A percentile compares a stretch with the other conserved stretches of the same genome.
Conservation (phyloP, 1,140 invertebrate genomes). For the Dendroctonus valens region DNA sequence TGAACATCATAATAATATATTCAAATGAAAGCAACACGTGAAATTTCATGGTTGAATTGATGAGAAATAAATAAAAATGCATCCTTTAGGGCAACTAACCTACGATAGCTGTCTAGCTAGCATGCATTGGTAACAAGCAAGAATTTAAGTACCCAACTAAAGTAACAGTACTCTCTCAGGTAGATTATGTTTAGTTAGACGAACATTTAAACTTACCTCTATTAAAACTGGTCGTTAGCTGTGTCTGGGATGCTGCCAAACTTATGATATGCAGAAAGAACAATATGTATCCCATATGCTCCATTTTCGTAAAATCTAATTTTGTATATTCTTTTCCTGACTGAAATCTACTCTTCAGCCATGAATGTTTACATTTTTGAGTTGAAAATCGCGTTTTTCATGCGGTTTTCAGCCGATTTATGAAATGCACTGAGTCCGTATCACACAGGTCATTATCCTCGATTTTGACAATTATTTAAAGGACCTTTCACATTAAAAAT, state of each 20-base stretch:
- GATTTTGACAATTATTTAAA: constrained; percentile 6
- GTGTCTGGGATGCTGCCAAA: constrained; percentile 6
- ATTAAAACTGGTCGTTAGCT: constrained; percentile 13
- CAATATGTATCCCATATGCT: constrained; percentile 16
- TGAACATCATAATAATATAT: constrained; percentile 13
- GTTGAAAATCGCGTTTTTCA: constrained; percentile 2
- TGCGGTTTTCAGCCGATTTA: constrained; percentile 1
- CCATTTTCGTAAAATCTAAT: constrained; percentile 11
- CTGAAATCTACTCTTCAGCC: constrained; percentile 14
- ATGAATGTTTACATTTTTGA: constrained; percentile 31
- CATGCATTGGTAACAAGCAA: not conserved
- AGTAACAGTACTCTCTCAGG: constrained; percentile 26
- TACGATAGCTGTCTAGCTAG: not conserved
- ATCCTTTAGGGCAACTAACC: constrained; percentile 10
- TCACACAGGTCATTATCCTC: constrained; percentile 5
- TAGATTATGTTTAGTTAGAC: constrained; percentile 14
- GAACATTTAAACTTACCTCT: constrained; percentile 27
- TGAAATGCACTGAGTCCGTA: constrained; percentile 13
- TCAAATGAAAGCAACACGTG: constrained; percentile 24
- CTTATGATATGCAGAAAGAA: constrained; percentile 7
- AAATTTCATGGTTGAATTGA: constrained; percentile 21
- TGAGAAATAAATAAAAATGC: constrained; percentile 13
- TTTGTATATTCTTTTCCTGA: no score
- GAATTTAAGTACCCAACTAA: constrained; percentile 8
- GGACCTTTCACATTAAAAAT: constrained; percentile 18